These are phyloP conservation scores for Pseudanteris insignis DNA, from an alignment of 2,888 invertebrate genomes.

Conservation along the genomic window DNA sequence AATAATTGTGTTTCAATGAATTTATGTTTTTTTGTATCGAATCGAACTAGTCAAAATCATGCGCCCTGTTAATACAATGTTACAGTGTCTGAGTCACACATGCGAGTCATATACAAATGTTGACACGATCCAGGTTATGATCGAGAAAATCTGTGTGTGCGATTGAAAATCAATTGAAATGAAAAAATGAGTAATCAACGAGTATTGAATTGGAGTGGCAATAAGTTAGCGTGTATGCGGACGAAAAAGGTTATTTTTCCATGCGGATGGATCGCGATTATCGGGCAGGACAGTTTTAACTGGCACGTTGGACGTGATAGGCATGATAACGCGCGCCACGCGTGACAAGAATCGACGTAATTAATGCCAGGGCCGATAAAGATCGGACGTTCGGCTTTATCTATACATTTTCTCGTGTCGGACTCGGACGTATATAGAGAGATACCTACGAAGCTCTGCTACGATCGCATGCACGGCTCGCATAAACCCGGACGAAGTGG, in stretches of 20 bases:
- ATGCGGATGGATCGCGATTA: conserved; percentile 31
- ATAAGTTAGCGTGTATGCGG: no score
- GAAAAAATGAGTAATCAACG: no score
- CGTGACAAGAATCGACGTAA: conserved; percentile 47
- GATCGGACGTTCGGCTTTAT: conserved; percentile 47
- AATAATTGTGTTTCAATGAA: no score
- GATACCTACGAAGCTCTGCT: conserved; percentile 42
- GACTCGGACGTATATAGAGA: conserved; percentile 32
- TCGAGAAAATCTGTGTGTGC: no score
- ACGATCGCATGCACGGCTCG: conserved; percentile 45
- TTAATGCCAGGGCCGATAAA: conserved; percentile 44
- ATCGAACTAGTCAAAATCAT: no score
- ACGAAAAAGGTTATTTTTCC: conserved; percentile 7
- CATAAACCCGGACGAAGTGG: conserved; percentile 44
- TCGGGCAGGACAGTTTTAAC: conserved; percentile 43
- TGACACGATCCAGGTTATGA: no score
- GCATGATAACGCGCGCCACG: conserved; percentile 39
- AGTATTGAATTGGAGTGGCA: no score
- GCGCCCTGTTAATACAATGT: no score
- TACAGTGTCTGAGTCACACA: no score
- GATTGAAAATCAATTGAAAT: no score
- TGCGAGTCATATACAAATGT: no score
- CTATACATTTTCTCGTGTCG: conserved; percentile 46
- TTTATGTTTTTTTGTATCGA: no score
- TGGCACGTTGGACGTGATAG: conserved; percentile 38